phyloP scores from a whole-genome alignment of 1,140 invertebrate genomes.

The Procambarus clarkii region DNA sequence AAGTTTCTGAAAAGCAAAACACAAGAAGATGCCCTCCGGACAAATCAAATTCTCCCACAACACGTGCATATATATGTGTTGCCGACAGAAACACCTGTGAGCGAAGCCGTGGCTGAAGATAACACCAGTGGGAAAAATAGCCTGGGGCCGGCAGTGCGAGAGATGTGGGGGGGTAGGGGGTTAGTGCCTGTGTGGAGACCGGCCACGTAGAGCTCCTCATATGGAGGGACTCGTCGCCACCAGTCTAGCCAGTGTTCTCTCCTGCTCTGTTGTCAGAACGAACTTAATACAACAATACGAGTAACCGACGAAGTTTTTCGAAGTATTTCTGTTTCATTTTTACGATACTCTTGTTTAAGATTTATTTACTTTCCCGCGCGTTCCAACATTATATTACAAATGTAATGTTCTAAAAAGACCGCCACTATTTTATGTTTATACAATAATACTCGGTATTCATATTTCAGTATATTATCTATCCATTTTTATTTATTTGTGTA shows the following conservation, averaged over 20 bases:
- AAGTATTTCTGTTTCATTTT: not conserved
- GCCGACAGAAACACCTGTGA: too few species aligned
- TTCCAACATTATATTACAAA: not conserved
- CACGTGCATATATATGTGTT: too few species aligned
- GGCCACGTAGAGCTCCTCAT: not conserved
- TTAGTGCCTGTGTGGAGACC: too few species aligned
- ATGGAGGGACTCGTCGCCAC: not conserved
- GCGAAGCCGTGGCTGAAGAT: too few species aligned
- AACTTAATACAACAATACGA: not conserved
- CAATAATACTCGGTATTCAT: not conserved
- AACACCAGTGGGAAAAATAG: not conserved
- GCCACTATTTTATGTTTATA: not conserved
- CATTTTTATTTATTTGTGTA: not conserved
- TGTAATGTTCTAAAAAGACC: not conserved
- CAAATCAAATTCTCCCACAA: too few species aligned
- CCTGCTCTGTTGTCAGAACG: not conserved
- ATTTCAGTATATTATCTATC: not conserved
- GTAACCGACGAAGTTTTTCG: not conserved
- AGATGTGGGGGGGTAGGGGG: not conserved
- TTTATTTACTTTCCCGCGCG: not conserved
- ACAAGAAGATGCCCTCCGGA: too few species aligned
- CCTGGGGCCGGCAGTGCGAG: not conserved
- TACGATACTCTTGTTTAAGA: not conserved
- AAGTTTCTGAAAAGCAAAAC: not conserved
- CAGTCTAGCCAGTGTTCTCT: not conserved